A percentile compares a stretch with the other conserved stretches of the same genome.
Evolutionary conservation across 2,113 vertebrate genomes (phyloP).

Genomic region (Apaloderma vittatum): DNA sequence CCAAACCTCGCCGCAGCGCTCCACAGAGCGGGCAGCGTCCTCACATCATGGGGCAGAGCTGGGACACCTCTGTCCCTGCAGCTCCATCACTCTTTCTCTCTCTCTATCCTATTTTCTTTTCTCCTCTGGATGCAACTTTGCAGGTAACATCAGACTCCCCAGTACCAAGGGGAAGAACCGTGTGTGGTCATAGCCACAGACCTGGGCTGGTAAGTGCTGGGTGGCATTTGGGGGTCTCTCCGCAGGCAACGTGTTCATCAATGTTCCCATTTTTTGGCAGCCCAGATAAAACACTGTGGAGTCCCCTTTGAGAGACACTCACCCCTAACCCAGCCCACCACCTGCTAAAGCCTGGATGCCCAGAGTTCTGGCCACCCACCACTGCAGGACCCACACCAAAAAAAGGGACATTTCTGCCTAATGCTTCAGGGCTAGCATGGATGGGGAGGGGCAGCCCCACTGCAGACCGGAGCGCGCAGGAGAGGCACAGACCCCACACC

Average conservation of each 20-base stretch:
- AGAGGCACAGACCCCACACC: not conserved
- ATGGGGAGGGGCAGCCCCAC: not conserved
- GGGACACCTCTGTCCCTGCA: not conserved
- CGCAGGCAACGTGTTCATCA: not conserved
- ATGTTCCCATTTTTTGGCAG: accelerated
- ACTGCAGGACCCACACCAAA: not conserved
- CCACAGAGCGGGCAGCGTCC: not conserved
- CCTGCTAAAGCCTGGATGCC: not conserved
- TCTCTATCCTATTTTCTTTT: not conserved
- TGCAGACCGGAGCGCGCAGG: accelerated
- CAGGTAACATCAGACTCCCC: not conserved
- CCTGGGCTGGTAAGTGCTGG: not conserved
- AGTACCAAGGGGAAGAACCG: not conserved
- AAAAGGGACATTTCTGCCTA: not conserved
- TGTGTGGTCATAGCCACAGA: accelerated
- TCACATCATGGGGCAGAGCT: not conserved
- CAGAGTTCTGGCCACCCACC: not conserved
- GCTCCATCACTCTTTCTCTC: accelerated
- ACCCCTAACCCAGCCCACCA: not conserved
- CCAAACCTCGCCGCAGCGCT: accelerated
- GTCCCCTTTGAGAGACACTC: not conserved
- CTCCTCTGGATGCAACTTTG: not conserved
- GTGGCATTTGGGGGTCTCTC: not conserved
- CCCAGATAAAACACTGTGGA: accelerated
- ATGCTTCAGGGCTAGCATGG: not conserved